Evolutionary conservation across 2,888 invertebrate species (phyloP).

Genomic region (Erebia palarica): DNA sequence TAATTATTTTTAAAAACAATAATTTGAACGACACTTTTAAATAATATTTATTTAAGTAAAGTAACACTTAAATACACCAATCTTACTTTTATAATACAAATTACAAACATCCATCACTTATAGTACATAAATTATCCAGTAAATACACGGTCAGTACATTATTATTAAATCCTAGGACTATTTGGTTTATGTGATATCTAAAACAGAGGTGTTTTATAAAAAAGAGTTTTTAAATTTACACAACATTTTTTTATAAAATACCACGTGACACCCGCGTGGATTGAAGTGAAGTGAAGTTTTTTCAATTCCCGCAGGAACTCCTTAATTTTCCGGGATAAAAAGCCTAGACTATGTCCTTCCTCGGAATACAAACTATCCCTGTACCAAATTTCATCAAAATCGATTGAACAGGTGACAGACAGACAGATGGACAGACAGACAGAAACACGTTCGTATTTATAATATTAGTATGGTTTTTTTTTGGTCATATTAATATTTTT

Average conservation of each 20-base stretch:
- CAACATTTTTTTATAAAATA: not conserved
- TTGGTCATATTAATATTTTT: too few species aligned
- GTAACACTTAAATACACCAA: conserved; percentile 74
- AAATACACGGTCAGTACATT: conserved; percentile 29
- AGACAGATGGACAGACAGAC: too few species aligned
- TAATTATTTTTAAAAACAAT: conserved; percentile 27
- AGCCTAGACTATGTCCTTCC: too few species aligned
- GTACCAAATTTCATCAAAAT: too few species aligned
- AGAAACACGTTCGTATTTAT: too few species aligned
- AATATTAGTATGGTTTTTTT: too few species aligned
- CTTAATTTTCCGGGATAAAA: too few species aligned
- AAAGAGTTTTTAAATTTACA: not conserved
- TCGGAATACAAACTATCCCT: too few species aligned
- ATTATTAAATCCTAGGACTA: conserved; percentile 8
- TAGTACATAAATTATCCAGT: conserved; percentile 35
- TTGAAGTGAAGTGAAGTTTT: too few species aligned
- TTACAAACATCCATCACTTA: conserved; percentile 69
- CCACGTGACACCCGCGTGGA: too few species aligned
- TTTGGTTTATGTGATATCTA: not conserved
- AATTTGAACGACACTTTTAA: conserved; percentile 48
- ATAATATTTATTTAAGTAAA: conserved; percentile 75
- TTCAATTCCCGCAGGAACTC: too few species aligned
- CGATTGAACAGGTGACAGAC: too few species aligned
- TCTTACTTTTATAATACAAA: conserved; percentile 56
- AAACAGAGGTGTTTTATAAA: conserved; percentile 6